Conservation (phyloP, 2,888 invertebrate species). For the Spilarctia lutea region DNA sequence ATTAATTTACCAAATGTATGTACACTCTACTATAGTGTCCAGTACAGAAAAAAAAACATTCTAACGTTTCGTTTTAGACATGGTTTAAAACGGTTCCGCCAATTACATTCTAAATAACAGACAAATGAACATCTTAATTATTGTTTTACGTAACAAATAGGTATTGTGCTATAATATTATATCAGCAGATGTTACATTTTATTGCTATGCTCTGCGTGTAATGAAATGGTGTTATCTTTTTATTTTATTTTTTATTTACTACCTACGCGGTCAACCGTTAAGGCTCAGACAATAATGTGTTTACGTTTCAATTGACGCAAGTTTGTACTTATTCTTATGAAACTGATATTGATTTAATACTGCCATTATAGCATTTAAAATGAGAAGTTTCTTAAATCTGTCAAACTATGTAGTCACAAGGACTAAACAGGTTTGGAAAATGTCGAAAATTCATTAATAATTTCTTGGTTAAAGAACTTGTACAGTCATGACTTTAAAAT, state of each 20-base stretch:
- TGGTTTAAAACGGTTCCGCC: conserved; percentile 15
- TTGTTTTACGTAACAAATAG: conserved; percentile 24
- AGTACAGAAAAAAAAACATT: not conserved
- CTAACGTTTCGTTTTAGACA: conserved; percentile 10
- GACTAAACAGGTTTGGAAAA: not conserved
- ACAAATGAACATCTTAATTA: conserved; percentile 18
- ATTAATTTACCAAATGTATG: not conserved
- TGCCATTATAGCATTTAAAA: not conserved
- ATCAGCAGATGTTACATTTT: conserved; percentile 14
- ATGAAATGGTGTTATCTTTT: conserved; percentile 3
- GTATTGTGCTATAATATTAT: conserved; percentile 22
- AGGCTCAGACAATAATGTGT: conserved; percentile 15
- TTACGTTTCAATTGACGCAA: not conserved
- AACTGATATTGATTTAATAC: not conserved
- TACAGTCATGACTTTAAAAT: too few relatives aligned
- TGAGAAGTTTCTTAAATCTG: not conserved
- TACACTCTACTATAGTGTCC: not conserved
- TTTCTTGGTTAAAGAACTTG: not conserved
- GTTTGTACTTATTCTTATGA: not conserved
- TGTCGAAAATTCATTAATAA: not conserved
- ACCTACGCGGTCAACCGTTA: conserved; percentile 35
- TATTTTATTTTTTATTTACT: conserved; percentile 31
- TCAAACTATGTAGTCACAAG: not conserved
- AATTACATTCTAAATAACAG: conserved; percentile 13
- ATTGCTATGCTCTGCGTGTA: conserved; percentile 23